These are phyloP conservation scores for Acanthiza pusilla DNA, from an alignment of 2,797 vertebrate genomes.

Conservation along the genomic window DNA sequence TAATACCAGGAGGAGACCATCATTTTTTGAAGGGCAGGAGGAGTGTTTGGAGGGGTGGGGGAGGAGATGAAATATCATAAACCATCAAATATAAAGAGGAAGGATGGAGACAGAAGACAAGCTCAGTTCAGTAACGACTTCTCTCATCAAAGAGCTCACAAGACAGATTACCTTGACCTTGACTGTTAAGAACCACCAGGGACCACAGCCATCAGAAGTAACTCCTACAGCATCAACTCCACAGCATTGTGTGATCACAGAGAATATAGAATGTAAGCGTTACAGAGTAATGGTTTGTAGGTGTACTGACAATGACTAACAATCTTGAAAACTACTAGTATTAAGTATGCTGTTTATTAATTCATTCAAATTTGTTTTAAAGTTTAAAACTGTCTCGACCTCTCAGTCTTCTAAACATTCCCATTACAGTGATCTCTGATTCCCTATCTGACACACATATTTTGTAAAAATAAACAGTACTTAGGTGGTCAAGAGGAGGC, in stretches of 20 bases:
- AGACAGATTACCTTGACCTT: not conserved
- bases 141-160: not conserved
- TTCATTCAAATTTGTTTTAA: not conserved
- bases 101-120: not conserved
- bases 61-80: not conserved
- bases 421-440: not conserved
- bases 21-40: fast-evolving
- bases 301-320: not conserved
- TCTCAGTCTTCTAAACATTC: not conserved
- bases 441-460: not conserved
- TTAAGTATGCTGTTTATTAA: not conserved
- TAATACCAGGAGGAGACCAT: not conserved
- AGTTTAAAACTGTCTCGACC: not conserved
- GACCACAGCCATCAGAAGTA: not conserved
- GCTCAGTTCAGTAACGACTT: not conserved
- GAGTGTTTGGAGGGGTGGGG: fast-evolving
- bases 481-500: not conserved
- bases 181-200: not conserved
- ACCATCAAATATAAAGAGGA: not conserved
- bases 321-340: not conserved
- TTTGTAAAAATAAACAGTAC: not conserved
- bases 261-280: not conserved
- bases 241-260: not conserved
- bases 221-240: not conserved
- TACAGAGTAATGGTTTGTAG: not conserved